phyloP scores from a whole-genome alignment of 1,140 invertebrate genomes.

The Drosophila sp. region DNA sequence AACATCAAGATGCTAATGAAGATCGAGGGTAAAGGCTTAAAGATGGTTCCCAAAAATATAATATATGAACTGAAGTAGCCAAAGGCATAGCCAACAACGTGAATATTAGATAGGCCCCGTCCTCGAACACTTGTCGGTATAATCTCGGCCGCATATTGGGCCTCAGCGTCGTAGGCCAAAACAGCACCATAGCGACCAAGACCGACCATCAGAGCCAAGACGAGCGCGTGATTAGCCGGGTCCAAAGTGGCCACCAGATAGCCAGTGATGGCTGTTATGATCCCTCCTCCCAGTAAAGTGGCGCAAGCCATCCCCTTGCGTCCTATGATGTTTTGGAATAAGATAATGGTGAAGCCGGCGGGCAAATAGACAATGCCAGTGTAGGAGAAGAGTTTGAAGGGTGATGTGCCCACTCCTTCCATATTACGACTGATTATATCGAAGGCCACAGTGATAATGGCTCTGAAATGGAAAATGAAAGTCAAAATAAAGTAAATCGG shows the following conservation, averaged over 20 bases:
- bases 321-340: conserved; percentile 85
- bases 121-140: conserved; percentile 87
- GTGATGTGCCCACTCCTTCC: conserved; percentile 85
- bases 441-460: conserved; percentile 86
- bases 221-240: conserved; percentile 45
- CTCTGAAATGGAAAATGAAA: conserved; percentile 67
- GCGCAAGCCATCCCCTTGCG: conserved; percentile 85
- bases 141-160: conserved; percentile 87
- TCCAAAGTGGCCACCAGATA: conserved; percentile 72
- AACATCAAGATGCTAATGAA: conserved; percentile 85
- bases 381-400: conserved; percentile 85
- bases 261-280: conserved; percentile 83
- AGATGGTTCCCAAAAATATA: conserved; percentile 82
- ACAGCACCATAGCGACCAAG: conserved; percentile 86
- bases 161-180: conserved; percentile 86
- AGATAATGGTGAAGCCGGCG: conserved; percentile 84
- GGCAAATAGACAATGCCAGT: conserved; percentile 84
- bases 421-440: conserved; percentile 86
- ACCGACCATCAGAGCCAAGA: conserved; percentile 81
- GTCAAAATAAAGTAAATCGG: background rate
- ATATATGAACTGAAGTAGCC: conserved; percentile 77
- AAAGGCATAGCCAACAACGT: conserved; percentile 85
- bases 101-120: conserved; percentile 84
- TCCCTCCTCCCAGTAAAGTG: conserved; percentile 84
- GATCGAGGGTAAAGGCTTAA: conserved; percentile 84